phyloP scores from a whole-genome alignment of 2,797 vertebrate species.

The Picus viridis region DNA sequence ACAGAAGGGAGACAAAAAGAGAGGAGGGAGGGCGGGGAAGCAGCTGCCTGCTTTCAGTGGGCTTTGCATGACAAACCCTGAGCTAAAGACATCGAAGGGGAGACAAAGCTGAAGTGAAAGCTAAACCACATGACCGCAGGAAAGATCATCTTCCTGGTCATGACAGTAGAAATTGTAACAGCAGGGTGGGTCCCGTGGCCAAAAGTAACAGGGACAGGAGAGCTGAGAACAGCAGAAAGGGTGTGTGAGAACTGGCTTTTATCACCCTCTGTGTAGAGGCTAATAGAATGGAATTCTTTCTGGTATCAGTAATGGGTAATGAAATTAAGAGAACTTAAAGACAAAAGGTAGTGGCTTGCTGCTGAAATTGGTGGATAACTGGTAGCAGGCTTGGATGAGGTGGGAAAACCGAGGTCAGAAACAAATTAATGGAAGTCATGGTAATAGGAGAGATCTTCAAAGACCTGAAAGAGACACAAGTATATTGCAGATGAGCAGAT shows the following conservation, averaged over 20 bases:
- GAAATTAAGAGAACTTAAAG: not conserved
- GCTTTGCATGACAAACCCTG: not conserved
- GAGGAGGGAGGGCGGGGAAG: not conserved
- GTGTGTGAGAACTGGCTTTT: not conserved
- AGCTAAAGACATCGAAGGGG: not conserved
- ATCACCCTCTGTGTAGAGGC: not conserved
- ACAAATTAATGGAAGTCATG: not conserved
- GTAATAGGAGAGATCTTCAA: not conserved
- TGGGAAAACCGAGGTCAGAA: not conserved
- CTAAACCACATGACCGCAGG: fast-evolving
- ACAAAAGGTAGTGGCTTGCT: not conserved
- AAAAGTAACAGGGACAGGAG: not conserved
- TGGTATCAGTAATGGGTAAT: not conserved
- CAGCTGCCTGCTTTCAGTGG: conserved; percentile 19
- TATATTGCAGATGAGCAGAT: not conserved
- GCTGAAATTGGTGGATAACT: not conserved
- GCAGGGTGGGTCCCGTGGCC: not conserved
- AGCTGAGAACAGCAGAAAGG: not conserved
- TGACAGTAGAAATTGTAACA: not conserved
- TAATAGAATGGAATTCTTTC: not conserved
- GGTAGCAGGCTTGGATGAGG: not conserved
- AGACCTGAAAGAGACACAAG: not conserved
- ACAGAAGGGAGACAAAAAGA: not conserved
- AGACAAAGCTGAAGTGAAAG: not conserved
- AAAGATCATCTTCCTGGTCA: not conserved